Percentiles rank a stretch among this genome's conserved stretches.
phyloP scores from a whole-genome alignment of 2,888 invertebrate species.

The Pinctada fucata region DNA sequence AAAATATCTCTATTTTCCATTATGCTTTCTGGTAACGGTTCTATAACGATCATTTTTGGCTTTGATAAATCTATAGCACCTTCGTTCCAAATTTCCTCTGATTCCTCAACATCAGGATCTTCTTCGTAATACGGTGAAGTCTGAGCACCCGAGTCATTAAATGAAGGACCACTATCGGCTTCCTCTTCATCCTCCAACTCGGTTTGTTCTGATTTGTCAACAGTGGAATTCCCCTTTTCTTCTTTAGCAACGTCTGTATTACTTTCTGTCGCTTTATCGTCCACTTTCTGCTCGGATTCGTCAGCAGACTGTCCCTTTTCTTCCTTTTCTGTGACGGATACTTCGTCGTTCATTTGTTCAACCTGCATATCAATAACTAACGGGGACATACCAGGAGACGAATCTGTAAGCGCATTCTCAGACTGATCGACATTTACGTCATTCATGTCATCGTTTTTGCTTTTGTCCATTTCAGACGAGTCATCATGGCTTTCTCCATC shows the following conservation, averaged over 20 bases:
- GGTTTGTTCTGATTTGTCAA: neutral
- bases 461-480: no score
- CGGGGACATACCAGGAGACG: no score
- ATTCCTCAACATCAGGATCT: constrained; percentile 13
- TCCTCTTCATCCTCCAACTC: neutral
- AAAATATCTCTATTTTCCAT: neutral
- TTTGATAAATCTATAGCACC: constrained; percentile 14
- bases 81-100: constrained; percentile 24
- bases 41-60: constrained; percentile 5
- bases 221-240: neutral
- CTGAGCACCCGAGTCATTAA: constrained; percentile 14
- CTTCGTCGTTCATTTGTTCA: no score
- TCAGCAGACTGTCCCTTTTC: neutral
- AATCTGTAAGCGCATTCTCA: no score
- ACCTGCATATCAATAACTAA: no score
- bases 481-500: no score
- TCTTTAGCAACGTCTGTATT: neutral
- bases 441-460: no score
- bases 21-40: neutral
- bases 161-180: neutral
- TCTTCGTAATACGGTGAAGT: constrained; percentile 1
- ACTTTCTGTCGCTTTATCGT: neutral
- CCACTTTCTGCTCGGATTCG: neutral
- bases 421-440: no score
- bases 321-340: neutral